Percentiles rank a stretch among this genome's conserved stretches.
Evolutionary conservation across 2,888 invertebrate species (phyloP).

Genomic region (Drosophila prostipennis): DNA sequence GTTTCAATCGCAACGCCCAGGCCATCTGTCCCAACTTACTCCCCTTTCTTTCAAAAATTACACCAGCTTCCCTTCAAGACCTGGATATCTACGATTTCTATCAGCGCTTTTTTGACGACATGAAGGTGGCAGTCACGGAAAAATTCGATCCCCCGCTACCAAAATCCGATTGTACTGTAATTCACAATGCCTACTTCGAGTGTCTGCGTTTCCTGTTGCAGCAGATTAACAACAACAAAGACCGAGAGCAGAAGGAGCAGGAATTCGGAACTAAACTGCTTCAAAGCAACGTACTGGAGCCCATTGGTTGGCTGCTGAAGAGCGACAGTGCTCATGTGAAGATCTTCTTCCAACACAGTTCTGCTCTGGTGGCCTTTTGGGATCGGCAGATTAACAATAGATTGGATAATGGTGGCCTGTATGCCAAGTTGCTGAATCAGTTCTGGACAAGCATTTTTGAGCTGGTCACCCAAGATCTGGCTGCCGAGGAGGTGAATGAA

Average conservation of each 20-base stretch:
- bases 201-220: conserved; percentile 88
- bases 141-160: conserved; percentile 85
- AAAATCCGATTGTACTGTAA: conserved; percentile 88
- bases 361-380: conserved; percentile 86
- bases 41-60: conserved; percentile 89
- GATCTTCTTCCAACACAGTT: conserved; percentile 85
- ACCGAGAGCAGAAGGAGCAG: conserved; percentile 33
- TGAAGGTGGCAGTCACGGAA: conserved; percentile 87
- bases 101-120: conserved; percentile 88
- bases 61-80: conserved; percentile 63
- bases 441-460: conserved; percentile 81
- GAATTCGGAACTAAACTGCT: conserved; percentile 60
- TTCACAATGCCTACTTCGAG: conserved; percentile 89
- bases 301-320: conserved; percentile 85
- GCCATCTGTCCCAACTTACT: conserved; percentile 90
- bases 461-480: conserved; percentile 63
- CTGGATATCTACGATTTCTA: conserved; percentile 85
- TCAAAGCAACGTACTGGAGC: conserved; percentile 78
- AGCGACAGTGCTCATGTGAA: conserved; percentile 82
- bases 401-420: conserved; percentile 69
- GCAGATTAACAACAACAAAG: conserved; percentile 83
- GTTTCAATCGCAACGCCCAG: conserved; percentile 91
- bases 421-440: conserved; percentile 62
- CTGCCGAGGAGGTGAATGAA: conserved; percentile 62
- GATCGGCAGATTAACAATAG: conserved; percentile 79